Evolutionary conservation across 2,888 invertebrate genomes (phyloP).

Genomic region (Athetis lepigone): DNA sequence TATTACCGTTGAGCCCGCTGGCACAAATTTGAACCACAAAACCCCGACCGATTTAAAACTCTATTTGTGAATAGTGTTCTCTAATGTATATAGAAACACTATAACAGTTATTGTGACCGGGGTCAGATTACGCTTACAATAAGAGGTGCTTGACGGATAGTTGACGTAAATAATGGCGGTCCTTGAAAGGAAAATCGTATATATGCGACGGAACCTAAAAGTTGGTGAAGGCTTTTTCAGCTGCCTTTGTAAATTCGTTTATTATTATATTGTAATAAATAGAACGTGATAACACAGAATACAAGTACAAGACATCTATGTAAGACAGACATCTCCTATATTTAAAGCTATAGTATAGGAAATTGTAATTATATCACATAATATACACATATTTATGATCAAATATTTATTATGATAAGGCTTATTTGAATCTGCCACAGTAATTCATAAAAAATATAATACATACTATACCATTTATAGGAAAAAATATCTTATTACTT

Average conservation of each 20-base stretch:
- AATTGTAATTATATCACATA: conserved; percentile 68
- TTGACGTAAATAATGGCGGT: no score
- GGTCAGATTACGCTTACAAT: no score
- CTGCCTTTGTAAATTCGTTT: not conserved
- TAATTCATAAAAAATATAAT: conserved; percentile 15
- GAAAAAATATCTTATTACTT: conserved; percentile 20
- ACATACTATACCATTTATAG: conserved; percentile 8
- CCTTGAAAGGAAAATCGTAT: no score
- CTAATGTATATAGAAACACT: no score
- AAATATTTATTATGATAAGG: conserved; percentile 49
- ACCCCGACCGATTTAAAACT: no score
- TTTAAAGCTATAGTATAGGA: conserved; percentile 65
- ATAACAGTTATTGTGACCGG: no score
- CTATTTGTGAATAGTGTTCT: no score
- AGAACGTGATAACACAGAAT: conserved; percentile 36
- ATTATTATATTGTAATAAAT: not conserved
- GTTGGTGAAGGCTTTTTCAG: no score
- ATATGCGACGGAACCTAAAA: no score
- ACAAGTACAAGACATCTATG: conserved; percentile 13
- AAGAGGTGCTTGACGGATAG: no score
- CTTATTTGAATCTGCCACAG: conserved; percentile 31
- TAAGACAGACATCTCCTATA: conserved; percentile 39
- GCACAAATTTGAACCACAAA: no score
- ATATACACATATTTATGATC: conserved; percentile 59
- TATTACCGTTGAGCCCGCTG: no score